These are phyloP conservation scores for Rhyacophila brunnea DNA, from an alignment of 1,140 invertebrate genomes.

Conservation along the genomic window DNA sequence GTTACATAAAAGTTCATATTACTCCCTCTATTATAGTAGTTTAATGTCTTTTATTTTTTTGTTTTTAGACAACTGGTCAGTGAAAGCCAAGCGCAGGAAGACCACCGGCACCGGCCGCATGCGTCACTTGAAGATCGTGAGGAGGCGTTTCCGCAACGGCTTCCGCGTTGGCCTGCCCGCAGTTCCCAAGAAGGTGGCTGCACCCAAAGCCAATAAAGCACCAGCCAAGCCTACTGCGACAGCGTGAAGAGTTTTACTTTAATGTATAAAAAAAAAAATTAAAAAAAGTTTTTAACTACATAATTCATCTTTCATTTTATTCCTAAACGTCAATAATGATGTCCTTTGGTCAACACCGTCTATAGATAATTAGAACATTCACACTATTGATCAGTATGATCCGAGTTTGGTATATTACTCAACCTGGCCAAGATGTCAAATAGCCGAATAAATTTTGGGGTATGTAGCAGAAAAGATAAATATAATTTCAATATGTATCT, in stretches of 20 bases:
- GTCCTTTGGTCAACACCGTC: too few species aligned
- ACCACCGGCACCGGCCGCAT: slow-evolving; percentile 98
- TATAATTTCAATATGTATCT: too few species aligned
- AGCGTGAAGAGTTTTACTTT: slow-evolving; percentile 18
- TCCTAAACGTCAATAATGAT: too few species aligned
- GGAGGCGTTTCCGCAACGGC: slow-evolving; percentile 81
- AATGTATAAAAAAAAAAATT: slow-evolving; percentile 18
- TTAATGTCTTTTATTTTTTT: neutral
- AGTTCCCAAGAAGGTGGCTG: slow-evolving; percentile 50
- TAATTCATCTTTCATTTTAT: neutral
- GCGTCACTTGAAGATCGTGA: slow-evolving; percentile 90
- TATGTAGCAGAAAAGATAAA: too few species aligned
- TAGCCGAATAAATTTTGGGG: too few species aligned
- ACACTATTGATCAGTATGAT: too few species aligned
- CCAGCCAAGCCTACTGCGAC: slow-evolving; percentile 21
- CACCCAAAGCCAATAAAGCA: slow-evolving; percentile 17
- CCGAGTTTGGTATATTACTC: too few species aligned
- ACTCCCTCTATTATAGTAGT: too few species aligned
- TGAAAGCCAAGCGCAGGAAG: slow-evolving; percentile 97
- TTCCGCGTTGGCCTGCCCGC: slow-evolving; percentile 69
- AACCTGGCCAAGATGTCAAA: too few species aligned
- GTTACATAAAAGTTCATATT: too few species aligned
- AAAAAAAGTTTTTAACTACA: slow-evolving; percentile 6
- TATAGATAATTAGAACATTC: too few species aligned
- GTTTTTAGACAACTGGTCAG: slow-evolving; percentile 92